Base-by-base conservation (phyloP, 2,113 vertebrate genomes). In the Grus americana region DNA sequence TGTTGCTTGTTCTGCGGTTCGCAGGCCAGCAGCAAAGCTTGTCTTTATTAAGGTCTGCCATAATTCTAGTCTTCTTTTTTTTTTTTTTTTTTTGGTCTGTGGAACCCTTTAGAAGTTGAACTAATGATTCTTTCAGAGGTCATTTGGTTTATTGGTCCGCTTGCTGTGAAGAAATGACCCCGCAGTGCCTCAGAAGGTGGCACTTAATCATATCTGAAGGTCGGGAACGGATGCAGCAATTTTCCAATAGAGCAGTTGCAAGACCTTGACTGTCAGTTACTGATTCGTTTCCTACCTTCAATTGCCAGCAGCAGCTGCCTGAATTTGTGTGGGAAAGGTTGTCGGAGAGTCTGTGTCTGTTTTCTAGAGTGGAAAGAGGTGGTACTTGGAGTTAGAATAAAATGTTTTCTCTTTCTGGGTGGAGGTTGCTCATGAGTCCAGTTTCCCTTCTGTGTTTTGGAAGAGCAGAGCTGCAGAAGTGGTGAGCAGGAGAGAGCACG, bases 121-220 rank as follows among this genome's bases (percentile, higher is more conserved):
- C 17, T 71, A 6, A 57, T 3, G 27, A n/a, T 73, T 72, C n/a
- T 80, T 73, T 83, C 34, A 58, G 75, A 71, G 71, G 18, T 34
- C 0, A 1, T 54, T 88, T 86, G 63, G 27, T 73, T 83, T 91
- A 18, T 71, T 49, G 22, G 38, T 30, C 27, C 0, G 2, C 71
- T 67, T 0, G 2, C 59, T 57, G 32, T 11, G 76, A 66, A 75
- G 59, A 49, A 84, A 42, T 12, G 12, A 34, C 20, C 20, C 47
- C 3, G 15, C 42, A 23, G 21, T 0, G 6, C 26, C 55, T 79
- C 1, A 1, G 67, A 30, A 67, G 26, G 44, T 0, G 0, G 18
- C 65, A 20, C 54, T 46, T 44, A 44, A 46, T 73, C 46, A 30
- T 30, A 42, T 8, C 44, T 4, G 13, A 62, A 59, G 92, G 70